Conservation (phyloP, 2,797 vertebrate genomes). For the Amphiprion clarkii region DNA sequence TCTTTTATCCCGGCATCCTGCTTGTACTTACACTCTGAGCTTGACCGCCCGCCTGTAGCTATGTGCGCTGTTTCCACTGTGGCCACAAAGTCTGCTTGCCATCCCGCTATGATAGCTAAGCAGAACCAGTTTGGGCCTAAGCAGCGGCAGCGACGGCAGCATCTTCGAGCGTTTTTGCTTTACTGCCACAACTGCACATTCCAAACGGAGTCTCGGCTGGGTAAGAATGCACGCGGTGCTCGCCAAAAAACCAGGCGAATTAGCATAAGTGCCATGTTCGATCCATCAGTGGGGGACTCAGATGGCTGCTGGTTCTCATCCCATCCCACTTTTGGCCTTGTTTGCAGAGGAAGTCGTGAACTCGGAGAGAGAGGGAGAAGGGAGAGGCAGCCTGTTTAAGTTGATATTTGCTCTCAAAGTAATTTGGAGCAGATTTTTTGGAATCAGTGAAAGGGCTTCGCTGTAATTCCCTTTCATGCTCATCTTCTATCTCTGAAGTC, state of each 20-base stretch:
- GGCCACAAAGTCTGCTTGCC: slow-evolving; percentile 44
- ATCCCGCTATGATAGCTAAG: slow-evolving; percentile 34
- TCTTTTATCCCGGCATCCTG: slow-evolving; percentile 13
- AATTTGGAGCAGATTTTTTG: slow-evolving; percentile 94
- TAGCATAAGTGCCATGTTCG: slow-evolving; percentile 94
- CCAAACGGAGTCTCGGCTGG: slow-evolving; percentile 71
- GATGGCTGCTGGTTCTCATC: slow-evolving; percentile 87
- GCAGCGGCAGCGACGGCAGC: slow-evolving; percentile 47
- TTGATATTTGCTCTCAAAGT: slow-evolving; percentile 90
- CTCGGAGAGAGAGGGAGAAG: slow-evolving; percentile 76
- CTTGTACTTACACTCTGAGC: slow-evolving; percentile 16
- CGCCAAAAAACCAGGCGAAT: slow-evolving; percentile 84
- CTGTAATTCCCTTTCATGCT: slow-evolving; percentile 93
- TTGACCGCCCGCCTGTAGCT: not conserved
- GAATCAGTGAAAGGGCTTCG: slow-evolving; percentile 86
- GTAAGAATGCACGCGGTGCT: slow-evolving; percentile 61
- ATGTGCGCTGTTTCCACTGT: not conserved
- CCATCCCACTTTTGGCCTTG: slow-evolving; percentile 80
- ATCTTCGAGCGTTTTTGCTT: slow-evolving; percentile 47
- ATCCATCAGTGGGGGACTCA: slow-evolving; percentile 88
- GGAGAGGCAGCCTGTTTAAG: slow-evolving; percentile 87
- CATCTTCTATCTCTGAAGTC: slow-evolving; percentile 89
- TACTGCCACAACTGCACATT: slow-evolving; percentile 81
- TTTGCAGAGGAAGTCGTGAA: slow-evolving; percentile 89
- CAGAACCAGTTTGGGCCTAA: slow-evolving; percentile 35